Conservation (phyloP, 1,140 invertebrate species). For the Aporrectodea caliginosa region DNA sequence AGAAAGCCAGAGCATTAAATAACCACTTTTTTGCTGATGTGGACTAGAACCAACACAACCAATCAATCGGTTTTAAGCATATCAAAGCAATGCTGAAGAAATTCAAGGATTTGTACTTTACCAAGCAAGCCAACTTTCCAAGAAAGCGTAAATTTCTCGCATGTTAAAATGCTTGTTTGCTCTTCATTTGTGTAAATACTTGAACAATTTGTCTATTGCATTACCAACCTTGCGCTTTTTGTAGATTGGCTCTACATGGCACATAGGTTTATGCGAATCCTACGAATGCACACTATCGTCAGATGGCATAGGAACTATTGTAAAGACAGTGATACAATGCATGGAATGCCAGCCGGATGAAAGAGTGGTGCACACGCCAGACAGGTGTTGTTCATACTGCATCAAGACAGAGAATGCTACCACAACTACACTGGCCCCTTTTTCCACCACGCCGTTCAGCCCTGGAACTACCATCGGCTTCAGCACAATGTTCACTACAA, state of each 20-base stretch:
- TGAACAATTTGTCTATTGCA: too few relatives aligned
- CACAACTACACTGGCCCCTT: background rate
- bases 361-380: background rate
- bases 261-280: background rate
- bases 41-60: too few relatives aligned
- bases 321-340: background rate
- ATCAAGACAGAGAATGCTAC: background rate
- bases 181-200: too few relatives aligned
- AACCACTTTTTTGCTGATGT: too few relatives aligned
- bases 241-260: background rate
- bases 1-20: too few relatives aligned
- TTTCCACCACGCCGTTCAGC: background rate
- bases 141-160: too few relatives aligned
- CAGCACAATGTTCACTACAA: background rate
- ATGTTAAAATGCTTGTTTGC: too few relatives aligned
- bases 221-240: too few relatives aligned
- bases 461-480: background rate
- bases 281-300: background rate
- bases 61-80: too few relatives aligned
- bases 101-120: too few relatives aligned
- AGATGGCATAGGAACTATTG: background rate
- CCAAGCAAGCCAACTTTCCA: too few relatives aligned
- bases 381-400: background rate
- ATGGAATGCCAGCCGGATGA: background rate
- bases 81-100: too few relatives aligned